Conservation (phyloP, 2,113 vertebrate species). For the Tyrannus savana region DNA sequence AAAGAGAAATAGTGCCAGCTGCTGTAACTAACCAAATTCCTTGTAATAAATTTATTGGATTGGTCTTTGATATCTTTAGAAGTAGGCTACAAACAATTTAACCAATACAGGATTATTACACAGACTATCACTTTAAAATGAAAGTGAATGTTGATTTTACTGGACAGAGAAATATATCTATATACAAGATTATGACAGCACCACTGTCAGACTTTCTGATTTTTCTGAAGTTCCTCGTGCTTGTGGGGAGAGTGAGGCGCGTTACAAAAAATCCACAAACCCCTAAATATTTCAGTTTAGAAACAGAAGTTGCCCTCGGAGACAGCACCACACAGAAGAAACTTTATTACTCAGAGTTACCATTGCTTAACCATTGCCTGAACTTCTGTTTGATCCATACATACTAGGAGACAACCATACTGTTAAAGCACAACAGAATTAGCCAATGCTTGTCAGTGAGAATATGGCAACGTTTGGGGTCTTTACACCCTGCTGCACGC, state of each 20-base stretch:
- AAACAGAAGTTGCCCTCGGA: background rate
- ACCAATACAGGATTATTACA: background rate
- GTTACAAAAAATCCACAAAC: background rate
- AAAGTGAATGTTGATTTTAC: background rate
- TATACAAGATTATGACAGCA: background rate
- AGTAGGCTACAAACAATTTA: background rate
- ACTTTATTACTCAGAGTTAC: background rate
- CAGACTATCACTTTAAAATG: background rate
- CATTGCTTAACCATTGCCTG: background rate
- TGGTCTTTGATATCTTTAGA: background rate
- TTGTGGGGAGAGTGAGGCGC: background rate
- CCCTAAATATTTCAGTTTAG: background rate
- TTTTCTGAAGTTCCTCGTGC: background rate
- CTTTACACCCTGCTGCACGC: background rate
- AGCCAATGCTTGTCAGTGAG: background rate
- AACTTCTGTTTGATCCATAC: background rate
- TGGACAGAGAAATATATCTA: background rate
- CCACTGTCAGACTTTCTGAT: background rate
- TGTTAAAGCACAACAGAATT: background rate
- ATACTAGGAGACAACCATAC: background rate
- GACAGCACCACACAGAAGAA: background rate
- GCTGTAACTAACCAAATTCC: background rate
- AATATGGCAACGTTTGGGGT: background rate
- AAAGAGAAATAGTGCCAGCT: background rate
- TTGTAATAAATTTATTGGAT: background rate